A percentile compares a stretch with the other conserved stretches of the same genome.
These are phyloP conservation scores for Theristicus caerulescens DNA, from an alignment of 2,113 vertebrate genomes.

Conservation along the genomic window DNA sequence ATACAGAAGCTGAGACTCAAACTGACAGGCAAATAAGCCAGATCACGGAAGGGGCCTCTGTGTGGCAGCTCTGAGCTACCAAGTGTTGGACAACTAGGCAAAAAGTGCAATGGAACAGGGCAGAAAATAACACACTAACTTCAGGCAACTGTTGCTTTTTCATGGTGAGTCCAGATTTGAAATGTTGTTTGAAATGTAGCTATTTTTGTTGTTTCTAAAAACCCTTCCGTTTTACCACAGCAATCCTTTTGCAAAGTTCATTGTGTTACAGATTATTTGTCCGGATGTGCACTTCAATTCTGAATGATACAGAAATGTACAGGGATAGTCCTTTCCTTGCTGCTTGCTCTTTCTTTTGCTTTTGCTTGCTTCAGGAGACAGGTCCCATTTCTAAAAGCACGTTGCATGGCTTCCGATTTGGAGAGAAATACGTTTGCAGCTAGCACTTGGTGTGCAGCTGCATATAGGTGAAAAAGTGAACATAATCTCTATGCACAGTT, in stretches of 20 bases:
- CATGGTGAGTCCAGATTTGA: slow-evolving; percentile 77
- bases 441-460: slow-evolving; percentile 9
- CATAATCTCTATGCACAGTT: slow-evolving; percentile 30
- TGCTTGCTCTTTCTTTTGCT: not conserved
- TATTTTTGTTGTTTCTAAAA: slow-evolving; percentile 40
- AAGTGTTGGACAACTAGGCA: slow-evolving; percentile 77
- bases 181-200: slow-evolving; percentile 63
- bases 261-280: slow-evolving; percentile 49
- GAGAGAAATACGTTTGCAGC: slow-evolving; percentile 41
- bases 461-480: not conserved
- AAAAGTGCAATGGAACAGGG: slow-evolving; percentile 75
- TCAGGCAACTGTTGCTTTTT: slow-evolving; percentile 76
- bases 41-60: slow-evolving; percentile 77
- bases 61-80: slow-evolving; percentile 78
- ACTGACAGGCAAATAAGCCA: slow-evolving; percentile 81
- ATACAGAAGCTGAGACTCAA: slow-evolving; percentile 78
- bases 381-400: slow-evolving; percentile 25
- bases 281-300: slow-evolving; percentile 28
- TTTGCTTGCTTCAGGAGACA: slow-evolving; percentile 9
- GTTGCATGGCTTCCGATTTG: slow-evolving; percentile 14
- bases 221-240: slow-evolving; percentile 36
- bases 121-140: slow-evolving; percentile 73
- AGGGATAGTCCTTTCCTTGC: slow-evolving; percentile 8
- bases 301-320: not conserved
- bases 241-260: slow-evolving; percentile 8